These are phyloP conservation scores for Melanostigma gelatinosum DNA, from an alignment of 2,113 vertebrate genomes.

Conservation along the genomic window DNA sequence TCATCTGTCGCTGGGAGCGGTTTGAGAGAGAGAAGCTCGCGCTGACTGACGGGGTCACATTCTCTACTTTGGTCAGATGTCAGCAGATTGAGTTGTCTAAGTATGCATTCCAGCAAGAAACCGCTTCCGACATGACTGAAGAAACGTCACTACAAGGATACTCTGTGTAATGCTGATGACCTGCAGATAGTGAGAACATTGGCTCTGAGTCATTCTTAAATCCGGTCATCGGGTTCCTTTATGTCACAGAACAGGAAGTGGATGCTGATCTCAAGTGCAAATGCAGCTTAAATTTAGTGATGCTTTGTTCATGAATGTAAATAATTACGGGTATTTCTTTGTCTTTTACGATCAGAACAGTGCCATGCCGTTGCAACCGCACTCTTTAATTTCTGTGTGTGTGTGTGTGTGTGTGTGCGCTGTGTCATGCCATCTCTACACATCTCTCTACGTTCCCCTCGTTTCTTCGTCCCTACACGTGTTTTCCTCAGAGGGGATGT, in stretches of 20 bases:
- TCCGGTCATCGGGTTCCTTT: neutral
- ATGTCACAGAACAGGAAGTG: neutral
- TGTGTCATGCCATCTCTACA: slow-evolving; percentile 15
- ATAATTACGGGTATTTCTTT: neutral
- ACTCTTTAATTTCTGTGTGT: neutral
- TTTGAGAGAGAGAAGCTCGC: neutral
- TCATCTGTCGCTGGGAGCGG: neutral
- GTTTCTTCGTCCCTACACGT: slow-evolving; percentile 18
- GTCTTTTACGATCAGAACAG: too few relatives aligned
- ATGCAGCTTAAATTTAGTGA: neutral
- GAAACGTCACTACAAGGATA: too few relatives aligned
- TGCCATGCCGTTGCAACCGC: too few relatives aligned
- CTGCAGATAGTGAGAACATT: too few relatives aligned
- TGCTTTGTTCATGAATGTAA: neutral
- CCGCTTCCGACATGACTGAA: neutral
- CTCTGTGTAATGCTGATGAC: too few relatives aligned
- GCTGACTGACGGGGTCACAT: slow-evolving; percentile 18
- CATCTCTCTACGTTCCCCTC: neutral
- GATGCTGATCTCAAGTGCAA: neutral
- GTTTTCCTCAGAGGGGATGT: slow-evolving; percentile 20
- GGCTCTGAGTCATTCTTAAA: too few relatives aligned
- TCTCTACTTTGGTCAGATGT: neutral
- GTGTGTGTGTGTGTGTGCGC: neutral
- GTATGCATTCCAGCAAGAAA: neutral
- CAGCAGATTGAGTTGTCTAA: neutral